Evolutionary conservation across 2,888 invertebrate species (phyloP).

Genomic region (Spodoptera littoralis): DNA sequence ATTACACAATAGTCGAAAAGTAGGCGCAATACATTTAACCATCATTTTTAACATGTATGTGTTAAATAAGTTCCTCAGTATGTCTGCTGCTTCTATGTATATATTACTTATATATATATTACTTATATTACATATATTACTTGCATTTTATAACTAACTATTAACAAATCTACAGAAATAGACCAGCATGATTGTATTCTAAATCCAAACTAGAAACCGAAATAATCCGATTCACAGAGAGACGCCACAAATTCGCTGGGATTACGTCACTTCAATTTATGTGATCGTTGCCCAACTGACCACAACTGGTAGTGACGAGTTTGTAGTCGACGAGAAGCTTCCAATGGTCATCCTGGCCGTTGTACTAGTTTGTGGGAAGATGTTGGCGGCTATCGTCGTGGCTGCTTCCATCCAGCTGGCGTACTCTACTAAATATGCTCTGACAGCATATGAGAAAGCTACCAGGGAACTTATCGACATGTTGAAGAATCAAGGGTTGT

Average conservation of each 20-base stretch:
- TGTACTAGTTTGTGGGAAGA: conserved; percentile 77
- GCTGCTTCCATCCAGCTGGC: conserved; percentile 80
- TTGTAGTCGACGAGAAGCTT: conserved; percentile 63
- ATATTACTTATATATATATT: no score
- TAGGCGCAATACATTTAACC: no score
- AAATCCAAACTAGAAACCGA: not conserved
- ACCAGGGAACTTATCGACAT: conserved; percentile 77
- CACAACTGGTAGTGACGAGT: conserved; percentile 80
- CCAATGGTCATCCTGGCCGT: conserved; percentile 73
- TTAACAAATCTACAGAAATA: no score
- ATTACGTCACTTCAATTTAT: conserved; percentile 80
- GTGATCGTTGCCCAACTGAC: conserved; percentile 75
- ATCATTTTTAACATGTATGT: no score
- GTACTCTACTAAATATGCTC: conserved; percentile 76
- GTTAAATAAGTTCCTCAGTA: no score
- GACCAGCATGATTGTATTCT: no score
- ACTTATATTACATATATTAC: no score
- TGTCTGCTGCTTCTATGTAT: no score
- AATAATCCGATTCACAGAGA: conserved; percentile 61
- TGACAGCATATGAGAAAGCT: conserved; percentile 76
- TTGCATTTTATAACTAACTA: no score
- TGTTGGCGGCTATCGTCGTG: conserved; percentile 78
- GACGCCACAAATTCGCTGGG: conserved; percentile 73
- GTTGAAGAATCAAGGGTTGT: conserved; percentile 81
- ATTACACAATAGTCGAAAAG: no score